Base-by-base conservation (phyloP, 2,888 invertebrate species). In the Allygus modestus region DNA sequence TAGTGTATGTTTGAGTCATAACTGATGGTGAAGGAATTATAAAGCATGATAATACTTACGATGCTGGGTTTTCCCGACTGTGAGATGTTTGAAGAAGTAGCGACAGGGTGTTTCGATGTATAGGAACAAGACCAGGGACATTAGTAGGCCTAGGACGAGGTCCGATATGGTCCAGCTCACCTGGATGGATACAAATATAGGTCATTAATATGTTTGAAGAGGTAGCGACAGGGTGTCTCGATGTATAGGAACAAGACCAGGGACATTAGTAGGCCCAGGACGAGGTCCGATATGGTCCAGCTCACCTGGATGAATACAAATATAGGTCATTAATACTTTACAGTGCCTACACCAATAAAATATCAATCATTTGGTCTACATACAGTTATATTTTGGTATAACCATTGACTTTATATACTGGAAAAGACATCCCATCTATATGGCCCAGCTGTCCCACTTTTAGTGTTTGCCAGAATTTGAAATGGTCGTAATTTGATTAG, bases 191-290 rank as follows among this genome's bases (percentile, higher is more conserved):
- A 81, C 84, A 51, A 28, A 85, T 82, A 26, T 77, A 37, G n/a
- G n/a, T n/a, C n/a, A n/a, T n/a, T n/a, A n/a, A n/a, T n/a, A n/a
- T 82, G 79, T 15, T 84, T 87, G 20, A 92, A 89, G 0, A 93
- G 88, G 73, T 92, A 92, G 84, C 92, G 91, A 7, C 91, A 89
- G 0, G 93, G 93, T 0, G 92, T 92, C 89, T 94, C 94, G 0
- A 91, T 91, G 0, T 92, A 86, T 0, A 93, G 89, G 90, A 92
- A 93, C 0, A 93, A 88, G 0, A 92, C 81, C 0, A 93, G 89
- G 0, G 93, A 90, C 0, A 90, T 89, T 0, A 91, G 65, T 82
- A 92, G 91, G 0, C 93, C 91, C 86, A 91, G 89, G 28, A 91
- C 90, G 82, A 92, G 91, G 0, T 92, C 91, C 0, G 93, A 92